A percentile compares a stretch with the other conserved stretches of the same genome.
Conservation (phyloP, 2,113 vertebrate species). For the Suncus etruscus region DNA sequence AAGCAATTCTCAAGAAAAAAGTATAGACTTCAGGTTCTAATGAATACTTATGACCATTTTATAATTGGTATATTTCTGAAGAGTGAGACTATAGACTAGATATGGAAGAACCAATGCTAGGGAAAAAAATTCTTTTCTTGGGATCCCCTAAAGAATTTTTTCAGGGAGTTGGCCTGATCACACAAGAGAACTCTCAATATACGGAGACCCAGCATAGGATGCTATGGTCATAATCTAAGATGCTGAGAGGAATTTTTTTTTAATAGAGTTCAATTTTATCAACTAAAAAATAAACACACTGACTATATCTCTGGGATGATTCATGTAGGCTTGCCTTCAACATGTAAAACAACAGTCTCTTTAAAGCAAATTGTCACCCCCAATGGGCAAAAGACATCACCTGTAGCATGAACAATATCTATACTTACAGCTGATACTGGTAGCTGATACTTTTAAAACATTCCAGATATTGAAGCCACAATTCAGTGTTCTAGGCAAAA, state of each 20-base stretch:
- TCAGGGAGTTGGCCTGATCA: background rate
- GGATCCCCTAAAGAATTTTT: background rate
- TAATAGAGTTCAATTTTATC: background rate
- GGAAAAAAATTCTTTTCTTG: background rate
- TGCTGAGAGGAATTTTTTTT: background rate
- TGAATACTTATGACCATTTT: background rate
- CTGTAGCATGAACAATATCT: too few relatives aligned
- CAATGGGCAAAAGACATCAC: background rate
- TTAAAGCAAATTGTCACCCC: background rate
- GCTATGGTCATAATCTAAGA: background rate
- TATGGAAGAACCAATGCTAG: background rate
- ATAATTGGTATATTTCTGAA: background rate
- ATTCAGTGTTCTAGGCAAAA: background rate
- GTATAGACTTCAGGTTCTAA: background rate
- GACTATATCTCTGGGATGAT: background rate
- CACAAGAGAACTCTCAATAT: background rate
- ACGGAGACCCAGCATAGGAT: background rate
- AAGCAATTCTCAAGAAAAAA: background rate
- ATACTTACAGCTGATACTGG: background rate
- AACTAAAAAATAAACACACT: background rate
- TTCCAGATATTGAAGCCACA: background rate
- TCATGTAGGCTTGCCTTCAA: background rate
- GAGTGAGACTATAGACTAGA: background rate
- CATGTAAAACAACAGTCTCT: background rate
- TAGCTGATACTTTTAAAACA: conserved; percentile 3